Evolutionary conservation across 2,797 vertebrate species (phyloP), one percentile per base, ranked within the genome.

Genomic region (Cetoscarus ocellatus): DNA sequence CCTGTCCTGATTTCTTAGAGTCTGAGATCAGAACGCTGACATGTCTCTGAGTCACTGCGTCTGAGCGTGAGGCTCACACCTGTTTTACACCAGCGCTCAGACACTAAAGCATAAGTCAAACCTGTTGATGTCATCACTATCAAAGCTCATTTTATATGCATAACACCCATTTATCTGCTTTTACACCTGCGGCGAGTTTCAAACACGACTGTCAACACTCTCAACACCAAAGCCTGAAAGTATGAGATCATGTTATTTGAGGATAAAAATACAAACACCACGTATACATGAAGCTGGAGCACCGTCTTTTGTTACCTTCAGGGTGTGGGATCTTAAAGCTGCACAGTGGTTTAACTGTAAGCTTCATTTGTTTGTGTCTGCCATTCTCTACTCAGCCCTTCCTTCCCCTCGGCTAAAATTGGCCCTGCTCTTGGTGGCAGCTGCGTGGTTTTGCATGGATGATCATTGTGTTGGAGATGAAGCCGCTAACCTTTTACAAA

Each of bases 401-500:
- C 92, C 93, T 94, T 93, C 91, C 94, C 81, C 70, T 80, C 19
- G 3, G 84, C 92, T 94, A 92, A 91, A 94, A 91, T 85, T 88
- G 91, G 80, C 82, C 70, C 39, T 13, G 73, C 75, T 73, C 70
- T 68, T 15, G 27, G 76, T 81, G 77, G 88, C 91, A 82, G 91
- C 90, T 91, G 90, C 49, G 73, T 53, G 76, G 64, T 75, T 75
- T 86, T 65, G 81, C 44, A 19, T 82, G 77, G 70, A 61, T 74
- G 83, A 80, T 86, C 84, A 91, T 91, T 91, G 89, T 93, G 83
- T 90, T 89, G 69, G 57, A 83, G 80, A 77, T 65, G 45, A 73
- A 87, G 76, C 80, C 34, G 49, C 75, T 75, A 81, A 73, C 75
- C 66, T 84, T 81, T 51, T 55, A 58, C 56, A 70, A 76, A 80